phyloP scores from a whole-genome alignment of 2,113 vertebrate species.

The Hemichromis elongatus region DNA sequence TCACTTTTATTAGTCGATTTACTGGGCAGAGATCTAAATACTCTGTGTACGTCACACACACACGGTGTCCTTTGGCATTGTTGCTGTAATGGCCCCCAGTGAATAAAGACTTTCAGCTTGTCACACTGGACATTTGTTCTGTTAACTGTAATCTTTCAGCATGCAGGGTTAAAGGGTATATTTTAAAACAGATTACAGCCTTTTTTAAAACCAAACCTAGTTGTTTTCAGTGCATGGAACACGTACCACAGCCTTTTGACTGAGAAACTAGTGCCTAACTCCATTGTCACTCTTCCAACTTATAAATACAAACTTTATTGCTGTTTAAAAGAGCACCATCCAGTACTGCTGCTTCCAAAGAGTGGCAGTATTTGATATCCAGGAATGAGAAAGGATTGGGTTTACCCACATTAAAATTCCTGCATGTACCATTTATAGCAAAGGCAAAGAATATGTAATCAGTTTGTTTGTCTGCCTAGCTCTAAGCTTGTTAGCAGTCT shows the following conservation, averaged over 20 bases:
- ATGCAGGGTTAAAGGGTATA: not conserved
- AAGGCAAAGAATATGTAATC: not conserved
- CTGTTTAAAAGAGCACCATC: not conserved
- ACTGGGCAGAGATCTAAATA: not conserved
- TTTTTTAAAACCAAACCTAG: not conserved
- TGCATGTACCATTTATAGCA: not conserved
- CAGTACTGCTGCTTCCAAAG: not conserved
- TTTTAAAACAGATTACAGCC: not conserved
- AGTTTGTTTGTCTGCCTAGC: not conserved
- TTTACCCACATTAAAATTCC: not conserved
- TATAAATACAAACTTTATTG: not conserved
- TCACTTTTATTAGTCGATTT: not conserved
- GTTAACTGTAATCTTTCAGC: not conserved
- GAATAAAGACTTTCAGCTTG: not conserved
- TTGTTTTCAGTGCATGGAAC: not conserved
- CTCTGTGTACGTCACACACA: not conserved
- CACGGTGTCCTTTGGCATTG: not conserved
- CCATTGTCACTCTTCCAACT: not conserved
- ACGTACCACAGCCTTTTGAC: not conserved
- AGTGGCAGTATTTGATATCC: not conserved
- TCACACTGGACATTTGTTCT: not conserved
- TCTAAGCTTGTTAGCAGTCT: not conserved
- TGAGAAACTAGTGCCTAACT: not conserved
- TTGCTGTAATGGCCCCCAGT: not conserved
- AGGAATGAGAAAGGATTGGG: not conserved